Conservation (phyloP, 2,113 vertebrate genomes). For the Lontra canadensis region DNA sequence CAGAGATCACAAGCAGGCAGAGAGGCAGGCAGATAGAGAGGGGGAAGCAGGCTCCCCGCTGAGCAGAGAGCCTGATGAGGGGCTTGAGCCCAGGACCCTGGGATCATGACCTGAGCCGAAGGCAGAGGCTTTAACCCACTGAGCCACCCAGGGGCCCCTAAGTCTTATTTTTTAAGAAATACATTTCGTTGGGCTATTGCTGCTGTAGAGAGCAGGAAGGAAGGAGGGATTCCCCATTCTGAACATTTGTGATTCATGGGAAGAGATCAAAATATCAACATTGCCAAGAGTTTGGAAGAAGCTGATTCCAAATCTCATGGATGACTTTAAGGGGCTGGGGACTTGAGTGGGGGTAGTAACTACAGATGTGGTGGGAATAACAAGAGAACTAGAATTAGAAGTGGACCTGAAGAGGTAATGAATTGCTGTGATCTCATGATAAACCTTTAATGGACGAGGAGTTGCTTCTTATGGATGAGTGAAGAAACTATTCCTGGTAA, state of each 20-base stretch:
- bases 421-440: neutral
- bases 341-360: neutral
- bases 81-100: too few relatives aligned
- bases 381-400: neutral
- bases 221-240: neutral
- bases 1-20: too few relatives aligned
- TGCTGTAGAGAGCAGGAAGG: neutral
- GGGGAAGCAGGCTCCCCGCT: too few relatives aligned
- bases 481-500: neutral
- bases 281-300: neutral
- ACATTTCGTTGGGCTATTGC: neutral
- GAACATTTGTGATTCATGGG: neutral
- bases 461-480: neutral
- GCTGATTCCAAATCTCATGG: neutral
- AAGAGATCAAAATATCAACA: neutral
- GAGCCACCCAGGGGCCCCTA: too few relatives aligned
- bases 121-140: too few relatives aligned
- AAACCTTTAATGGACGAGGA: neutral
- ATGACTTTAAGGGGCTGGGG: neutral
- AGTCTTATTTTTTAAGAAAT: neutral
- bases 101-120: too few relatives aligned
- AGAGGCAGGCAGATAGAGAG: too few relatives aligned
- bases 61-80: too few relatives aligned
- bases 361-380: neutral
- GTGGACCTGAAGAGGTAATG: neutral